Percentiles rank a stretch among this genome's conserved stretches.
Evolutionary conservation across 2,888 invertebrate species (phyloP).

Genomic region (Xanthia togata): DNA sequence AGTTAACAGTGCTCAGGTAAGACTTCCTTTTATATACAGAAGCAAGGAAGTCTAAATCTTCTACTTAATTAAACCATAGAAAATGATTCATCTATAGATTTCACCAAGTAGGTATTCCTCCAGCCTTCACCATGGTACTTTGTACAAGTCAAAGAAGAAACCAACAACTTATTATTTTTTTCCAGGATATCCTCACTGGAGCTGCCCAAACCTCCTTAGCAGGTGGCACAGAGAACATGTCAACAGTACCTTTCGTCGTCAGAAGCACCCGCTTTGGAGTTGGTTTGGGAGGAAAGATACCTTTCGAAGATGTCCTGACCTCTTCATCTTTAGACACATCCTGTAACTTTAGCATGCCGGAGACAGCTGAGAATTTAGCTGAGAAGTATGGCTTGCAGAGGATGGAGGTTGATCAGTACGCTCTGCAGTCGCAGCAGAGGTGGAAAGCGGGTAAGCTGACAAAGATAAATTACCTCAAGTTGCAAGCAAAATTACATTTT

Average conservation of each 20-base stretch:
- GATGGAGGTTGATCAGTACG: conserved; percentile 95
- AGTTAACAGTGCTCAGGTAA: conserved; percentile 96
- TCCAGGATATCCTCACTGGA: conserved; percentile 96
- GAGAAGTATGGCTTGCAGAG: conserved; percentile 94
- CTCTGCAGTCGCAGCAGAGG: conserved; percentile 95
- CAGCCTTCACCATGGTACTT: not conserved
- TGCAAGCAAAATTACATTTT: too few species aligned
- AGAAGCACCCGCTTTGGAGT: conserved; percentile 96
- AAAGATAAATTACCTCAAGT: too few species aligned
- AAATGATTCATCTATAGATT: not conserved
- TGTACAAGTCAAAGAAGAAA: not conserved
- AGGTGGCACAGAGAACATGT: conserved; percentile 99
- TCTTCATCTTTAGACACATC: conserved; percentile 95
- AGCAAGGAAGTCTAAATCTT: not conserved
- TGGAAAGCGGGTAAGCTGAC: conserved; percentile 94
- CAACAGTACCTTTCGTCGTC: conserved; percentile 95
- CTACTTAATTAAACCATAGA: too few species aligned
- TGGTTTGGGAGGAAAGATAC: conserved; percentile 93
- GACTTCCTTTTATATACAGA: not conserved
- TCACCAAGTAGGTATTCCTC: not conserved
- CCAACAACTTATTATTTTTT: conserved; percentile 6
- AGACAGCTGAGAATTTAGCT: conserved; percentile 98
- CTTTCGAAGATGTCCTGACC: conserved; percentile 95
- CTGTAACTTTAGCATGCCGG: conserved; percentile 97
- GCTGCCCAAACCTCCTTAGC: conserved; percentile 96